Conservation (phyloP, 2,113 vertebrate species). For the Tupaia chinensis region DNA sequence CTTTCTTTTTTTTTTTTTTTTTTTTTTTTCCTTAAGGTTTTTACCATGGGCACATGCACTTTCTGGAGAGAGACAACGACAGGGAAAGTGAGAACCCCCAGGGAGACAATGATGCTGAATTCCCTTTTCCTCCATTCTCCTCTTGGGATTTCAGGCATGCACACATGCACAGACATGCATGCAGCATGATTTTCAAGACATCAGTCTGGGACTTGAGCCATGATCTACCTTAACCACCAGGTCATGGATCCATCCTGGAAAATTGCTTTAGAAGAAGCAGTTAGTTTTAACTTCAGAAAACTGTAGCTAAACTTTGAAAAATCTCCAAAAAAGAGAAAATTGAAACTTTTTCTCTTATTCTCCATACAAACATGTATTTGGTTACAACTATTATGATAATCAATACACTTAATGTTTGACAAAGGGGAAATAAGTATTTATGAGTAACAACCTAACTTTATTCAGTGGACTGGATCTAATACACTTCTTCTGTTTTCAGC, state of each 20-base stretch:
- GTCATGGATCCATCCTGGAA: not conserved
- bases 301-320: constrained; percentile 19
- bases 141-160: too few species aligned
- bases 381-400: not conserved
- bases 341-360: not conserved
- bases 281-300: constrained; percentile 12
- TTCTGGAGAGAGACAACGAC: too few species aligned
- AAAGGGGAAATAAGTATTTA: not conserved
- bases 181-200: too few species aligned
- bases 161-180: too few species aligned
- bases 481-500: not conserved
- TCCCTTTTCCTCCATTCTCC: too few species aligned
- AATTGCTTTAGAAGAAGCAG: constrained; percentile 12
- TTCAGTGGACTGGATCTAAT: not conserved
- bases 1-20: not conserved
- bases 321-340: not conserved
- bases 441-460: constrained; percentile 1
- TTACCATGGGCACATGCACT: too few species aligned
- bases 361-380: constrained; percentile 15
- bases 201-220: too few species aligned
- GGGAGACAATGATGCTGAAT: too few species aligned
- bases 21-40: not conserved
- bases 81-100: too few species aligned
- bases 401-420: not conserved
- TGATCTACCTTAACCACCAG: too few species aligned